phyloP scores from a whole-genome alignment of 2,113 vertebrate species.

The Camelus bactrianus region DNA sequence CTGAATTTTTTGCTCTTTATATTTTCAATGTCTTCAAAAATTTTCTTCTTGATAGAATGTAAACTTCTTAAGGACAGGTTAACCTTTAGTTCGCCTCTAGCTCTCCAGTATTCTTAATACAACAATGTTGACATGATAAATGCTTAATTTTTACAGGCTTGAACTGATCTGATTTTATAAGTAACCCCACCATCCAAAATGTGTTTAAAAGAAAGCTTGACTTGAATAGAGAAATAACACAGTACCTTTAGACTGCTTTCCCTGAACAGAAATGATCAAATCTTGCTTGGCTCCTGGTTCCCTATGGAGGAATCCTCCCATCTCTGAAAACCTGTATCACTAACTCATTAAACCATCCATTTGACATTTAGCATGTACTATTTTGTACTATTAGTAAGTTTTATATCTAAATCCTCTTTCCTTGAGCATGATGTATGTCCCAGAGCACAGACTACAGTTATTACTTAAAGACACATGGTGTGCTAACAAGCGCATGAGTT shows the following conservation, averaged over 20 bases:
- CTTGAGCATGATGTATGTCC: conserved; percentile 4
- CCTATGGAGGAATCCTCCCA: background rate
- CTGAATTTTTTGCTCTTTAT: background rate
- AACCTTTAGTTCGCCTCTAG: conserved; percentile 13
- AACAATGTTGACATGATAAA: conserved; percentile 26
- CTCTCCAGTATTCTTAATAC: background rate
- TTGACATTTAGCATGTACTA: conserved; percentile 3
- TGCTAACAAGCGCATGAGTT: conserved; percentile 8
- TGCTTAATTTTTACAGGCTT: conserved; percentile 19
- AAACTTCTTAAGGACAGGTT: background rate
- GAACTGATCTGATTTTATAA: conserved; percentile 13
- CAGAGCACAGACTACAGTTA: conserved; percentile 26
- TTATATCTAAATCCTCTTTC: background rate
- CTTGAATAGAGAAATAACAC: conserved; percentile 12
- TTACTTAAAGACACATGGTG: background rate
- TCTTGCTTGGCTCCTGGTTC: background rate
- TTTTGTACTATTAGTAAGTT: background rate
- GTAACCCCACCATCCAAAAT: background rate
- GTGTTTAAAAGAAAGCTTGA: conserved; percentile 40
- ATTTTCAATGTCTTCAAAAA: conserved; percentile 30
- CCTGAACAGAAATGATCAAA: conserved; percentile 34
- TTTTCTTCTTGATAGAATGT: background rate
- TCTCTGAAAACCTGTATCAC: background rate
- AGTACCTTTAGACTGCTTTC: conserved; percentile 31
- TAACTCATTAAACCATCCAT: conserved; percentile 33